Evolutionary conservation across 2,113 vertebrate genomes (phyloP).

Genomic region (Notarius quadriscutis): DNA sequence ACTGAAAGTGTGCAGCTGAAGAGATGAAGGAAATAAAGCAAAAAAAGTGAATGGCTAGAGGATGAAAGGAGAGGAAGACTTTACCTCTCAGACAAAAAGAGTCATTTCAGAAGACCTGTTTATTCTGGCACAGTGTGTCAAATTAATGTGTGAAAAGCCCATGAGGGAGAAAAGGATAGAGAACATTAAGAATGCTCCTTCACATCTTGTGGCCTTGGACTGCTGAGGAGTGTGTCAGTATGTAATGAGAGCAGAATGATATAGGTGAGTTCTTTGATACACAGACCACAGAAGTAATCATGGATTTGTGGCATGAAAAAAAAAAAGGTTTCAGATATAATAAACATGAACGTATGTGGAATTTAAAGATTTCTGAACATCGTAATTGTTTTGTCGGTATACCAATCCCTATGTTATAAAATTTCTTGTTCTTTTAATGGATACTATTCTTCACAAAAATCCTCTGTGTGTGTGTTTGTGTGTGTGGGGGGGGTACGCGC

Average conservation of each 20-base stretch:
- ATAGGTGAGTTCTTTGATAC: neutral
- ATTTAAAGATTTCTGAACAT: neutral
- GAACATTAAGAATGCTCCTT: constrained; percentile 50
- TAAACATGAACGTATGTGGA: neutral
- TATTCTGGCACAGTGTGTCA: neutral
- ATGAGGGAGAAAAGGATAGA: constrained; percentile 19
- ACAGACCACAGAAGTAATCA: neutral
- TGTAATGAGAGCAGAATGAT: neutral
- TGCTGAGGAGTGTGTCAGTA: constrained; percentile 32
- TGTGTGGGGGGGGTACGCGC: neutral
- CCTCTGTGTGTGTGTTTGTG: neutral
- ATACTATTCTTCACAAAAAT: neutral
- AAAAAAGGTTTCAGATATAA: neutral
- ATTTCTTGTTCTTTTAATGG: neutral
- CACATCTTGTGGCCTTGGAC: constrained; percentile 49
- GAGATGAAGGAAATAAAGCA: neutral
- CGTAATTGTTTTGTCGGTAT: neutral
- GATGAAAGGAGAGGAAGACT: constrained; percentile 1
- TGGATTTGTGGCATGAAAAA: neutral
- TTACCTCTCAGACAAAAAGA: neutral
- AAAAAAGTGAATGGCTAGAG: constrained; percentile 15
- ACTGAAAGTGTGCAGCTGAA: neutral
- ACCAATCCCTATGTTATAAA: neutral
- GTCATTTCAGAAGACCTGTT: neutral
- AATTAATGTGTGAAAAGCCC: constrained; percentile 52